Conservation (phyloP, 2,113 vertebrate species). For the Ailurus styani region DNA sequence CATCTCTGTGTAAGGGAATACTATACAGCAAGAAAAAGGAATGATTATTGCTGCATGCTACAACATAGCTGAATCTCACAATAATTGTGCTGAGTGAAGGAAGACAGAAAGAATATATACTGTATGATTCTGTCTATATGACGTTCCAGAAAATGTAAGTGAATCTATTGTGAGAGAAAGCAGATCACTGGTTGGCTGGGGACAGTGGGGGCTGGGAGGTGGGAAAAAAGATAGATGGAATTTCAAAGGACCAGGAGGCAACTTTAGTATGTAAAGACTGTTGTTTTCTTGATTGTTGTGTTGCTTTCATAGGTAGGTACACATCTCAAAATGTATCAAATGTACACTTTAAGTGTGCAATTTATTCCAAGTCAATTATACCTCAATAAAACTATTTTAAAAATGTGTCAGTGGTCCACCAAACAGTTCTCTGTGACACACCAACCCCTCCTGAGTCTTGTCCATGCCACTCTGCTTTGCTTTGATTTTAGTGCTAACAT, state of each 20-base stretch:
- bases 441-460: not conserved
- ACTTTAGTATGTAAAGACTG: no score
- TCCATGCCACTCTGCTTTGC: not conserved
- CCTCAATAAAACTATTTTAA: not conserved
- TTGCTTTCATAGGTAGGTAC: not conserved
- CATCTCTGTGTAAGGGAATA: not conserved
- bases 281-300: not conserved
- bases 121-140: not conserved
- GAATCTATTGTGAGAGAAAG: not conserved
- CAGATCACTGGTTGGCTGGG: not conserved
- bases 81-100: not conserved
- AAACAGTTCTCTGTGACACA: not conserved
- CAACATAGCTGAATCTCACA: not conserved
- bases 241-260: not conserved
- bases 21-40: not conserved
- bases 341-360: not conserved
- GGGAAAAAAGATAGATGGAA: not conserved
- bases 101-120: not conserved
- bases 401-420: not conserved
- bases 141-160: not conserved
- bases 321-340: not conserved
- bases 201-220: not conserved
- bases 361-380: not conserved
- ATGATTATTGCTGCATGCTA: not conserved
- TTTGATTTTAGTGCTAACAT: not conserved